These are phyloP conservation scores for Sarcophaga rosellei DNA, from an alignment of 2,888 invertebrate genomes.

Conservation along the genomic window DNA sequence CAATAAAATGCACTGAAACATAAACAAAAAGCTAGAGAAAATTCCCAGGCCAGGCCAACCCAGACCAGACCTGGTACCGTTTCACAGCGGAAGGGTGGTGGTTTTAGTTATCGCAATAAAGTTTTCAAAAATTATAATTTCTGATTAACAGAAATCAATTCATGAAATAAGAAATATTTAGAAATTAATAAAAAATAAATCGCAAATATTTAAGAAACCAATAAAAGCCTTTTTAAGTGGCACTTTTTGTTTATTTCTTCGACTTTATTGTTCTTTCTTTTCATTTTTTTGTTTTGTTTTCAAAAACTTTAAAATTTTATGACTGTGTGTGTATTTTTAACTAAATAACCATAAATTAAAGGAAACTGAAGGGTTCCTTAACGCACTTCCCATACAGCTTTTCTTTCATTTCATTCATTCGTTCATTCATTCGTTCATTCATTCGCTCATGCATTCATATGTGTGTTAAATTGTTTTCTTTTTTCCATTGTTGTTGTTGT, in stretches of 20 bases:
- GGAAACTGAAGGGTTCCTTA: constrained; percentile 57
- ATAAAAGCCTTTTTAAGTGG: constrained; percentile 64
- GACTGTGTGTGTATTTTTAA: background rate
- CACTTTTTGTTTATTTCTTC: constrained; percentile 21
- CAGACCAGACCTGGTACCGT: background rate
- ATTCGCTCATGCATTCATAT: constrained; percentile 42
- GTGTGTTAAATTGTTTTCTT: constrained; percentile 52
- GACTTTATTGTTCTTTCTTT: background rate
- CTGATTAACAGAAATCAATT: constrained; percentile 48
- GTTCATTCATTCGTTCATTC: constrained; percentile 45
- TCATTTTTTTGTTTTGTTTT: constrained; percentile 17
- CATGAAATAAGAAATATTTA: constrained; percentile 45
- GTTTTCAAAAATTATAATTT: constrained; percentile 57
- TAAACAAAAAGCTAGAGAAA: constrained; percentile 36
- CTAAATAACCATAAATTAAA: constrained; percentile 66
- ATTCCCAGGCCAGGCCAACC: constrained; percentile 45
- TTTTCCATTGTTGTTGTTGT: constrained; percentile 30
- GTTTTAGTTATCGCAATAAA: constrained; percentile 2
- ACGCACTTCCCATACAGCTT: background rate
- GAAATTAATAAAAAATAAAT: constrained; percentile 58
- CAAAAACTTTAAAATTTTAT: constrained; percentile 25
- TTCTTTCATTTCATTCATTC: constrained; percentile 1
- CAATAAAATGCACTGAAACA: constrained; percentile 71
- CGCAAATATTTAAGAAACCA: constrained; percentile 60
- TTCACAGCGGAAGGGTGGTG: constrained; percentile 32